Evolutionary conservation across 1,140 invertebrate genomes (phyloP), one percentile per base, ranked within the genome.

Genomic region (Monochamus saltuarius): DNA sequence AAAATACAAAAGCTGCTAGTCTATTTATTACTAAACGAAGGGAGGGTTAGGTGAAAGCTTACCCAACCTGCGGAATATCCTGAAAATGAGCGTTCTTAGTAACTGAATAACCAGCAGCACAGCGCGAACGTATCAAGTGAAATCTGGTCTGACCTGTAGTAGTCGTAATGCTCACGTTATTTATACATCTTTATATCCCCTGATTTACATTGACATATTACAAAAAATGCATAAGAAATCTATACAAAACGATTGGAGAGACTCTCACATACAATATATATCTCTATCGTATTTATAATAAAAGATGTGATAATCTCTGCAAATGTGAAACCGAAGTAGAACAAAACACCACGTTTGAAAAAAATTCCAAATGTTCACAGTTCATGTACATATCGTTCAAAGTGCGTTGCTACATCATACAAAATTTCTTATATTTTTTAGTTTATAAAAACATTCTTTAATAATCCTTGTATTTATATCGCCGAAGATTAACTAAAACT

Each of bases 251-350:
- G 49, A 55, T 67, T 55, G 59, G 56, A 67, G 60, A 67, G 59
- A 67, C 50, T 53, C 60, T 66, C 64, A 61, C 59, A 68, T 68
- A 43, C 51, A 62, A 68, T 68, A 66, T 64, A 68, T 52, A 57
- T 56, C 63, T 66, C 61, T 68, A 64, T 66, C 51, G 64, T 68
- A 68, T 68, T 66, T 66, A 68, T 68, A 68, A 65, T 61, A 67
- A 47, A 57, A 38, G 53, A 65, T 68, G 66, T 60, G 63, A 68
- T 36, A 39, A 65, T 65, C 56, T 65, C 63, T 68, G 63, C 46
- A 58, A 68, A 56, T 51, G 17, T 7, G 58, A 61, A 54, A 14
- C 22, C 45, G 38, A 55, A 42, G 13, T 49, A 61, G 39, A 59
- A 67, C 42, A 64, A 35, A 59, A 52, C 62, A 64, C 57, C 51